Percentiles rank a stretch among this genome's conserved stretches.
These are phyloP conservation scores for Cephus nigrinus DNA, from an alignment of 2,888 invertebrate genomes.

Conservation along the genomic window DNA sequence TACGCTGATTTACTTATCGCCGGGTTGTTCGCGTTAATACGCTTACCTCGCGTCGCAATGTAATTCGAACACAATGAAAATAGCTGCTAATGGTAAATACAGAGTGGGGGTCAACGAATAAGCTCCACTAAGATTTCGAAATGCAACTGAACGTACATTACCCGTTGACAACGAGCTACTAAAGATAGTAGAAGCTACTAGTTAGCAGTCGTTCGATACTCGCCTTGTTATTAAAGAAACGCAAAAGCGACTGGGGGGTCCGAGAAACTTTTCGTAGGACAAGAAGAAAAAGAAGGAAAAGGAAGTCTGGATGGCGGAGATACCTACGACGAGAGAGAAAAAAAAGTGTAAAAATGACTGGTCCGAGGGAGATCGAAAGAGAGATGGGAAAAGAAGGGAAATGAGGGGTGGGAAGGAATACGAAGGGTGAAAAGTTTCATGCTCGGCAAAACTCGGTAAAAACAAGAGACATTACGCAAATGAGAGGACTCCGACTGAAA, in stretches of 20 bases:
- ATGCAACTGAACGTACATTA: background rate
- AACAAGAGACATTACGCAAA: conserved; percentile 31
- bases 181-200: background rate
- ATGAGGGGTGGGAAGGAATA: background rate
- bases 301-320: background rate
- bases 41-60: conserved; percentile 19
- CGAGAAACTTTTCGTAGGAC: background rate
- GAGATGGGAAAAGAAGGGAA: conserved; percentile 4
- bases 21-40: conserved; percentile 21
- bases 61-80: background rate
- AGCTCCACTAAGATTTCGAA: background rate
- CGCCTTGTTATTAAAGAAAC: background rate
- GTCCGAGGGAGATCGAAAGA: conserved; percentile 10
- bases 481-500: conserved; percentile 18
- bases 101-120: background rate
- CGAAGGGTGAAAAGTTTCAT: conserved; percentile 23
- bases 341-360: conserved; percentile 2
- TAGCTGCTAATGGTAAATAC: background rate
- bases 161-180: background rate
- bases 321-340: background rate
- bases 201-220: background rate
- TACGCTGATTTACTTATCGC: conserved; percentile 33
- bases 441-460: conserved; percentile 21
- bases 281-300: background rate
- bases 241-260: background rate